Conservation (phyloP, 2,797 vertebrate genomes). For the Hypotaenidia okinawae region DNA sequence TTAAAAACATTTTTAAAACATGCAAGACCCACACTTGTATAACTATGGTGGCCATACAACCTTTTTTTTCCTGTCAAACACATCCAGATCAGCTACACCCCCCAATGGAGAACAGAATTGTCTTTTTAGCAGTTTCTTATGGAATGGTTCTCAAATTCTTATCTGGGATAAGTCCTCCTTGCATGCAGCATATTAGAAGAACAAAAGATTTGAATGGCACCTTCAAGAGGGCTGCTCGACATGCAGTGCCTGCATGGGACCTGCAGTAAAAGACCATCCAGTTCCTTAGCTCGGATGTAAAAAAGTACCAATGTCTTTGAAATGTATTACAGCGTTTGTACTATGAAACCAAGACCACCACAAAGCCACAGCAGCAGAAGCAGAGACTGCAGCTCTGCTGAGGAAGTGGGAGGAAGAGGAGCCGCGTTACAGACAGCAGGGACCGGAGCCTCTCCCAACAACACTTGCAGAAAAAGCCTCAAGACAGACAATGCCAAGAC, state of each 20-base stretch:
- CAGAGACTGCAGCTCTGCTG: not conserved
- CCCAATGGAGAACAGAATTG: not conserved
- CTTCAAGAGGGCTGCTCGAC: not conserved
- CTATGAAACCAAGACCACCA: not conserved
- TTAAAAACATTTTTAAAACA: not conserved
- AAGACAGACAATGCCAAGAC: slow-evolving; percentile 61
- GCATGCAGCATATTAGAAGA: not conserved
- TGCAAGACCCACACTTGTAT: not conserved
- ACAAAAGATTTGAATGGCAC: not conserved
- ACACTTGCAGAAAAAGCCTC: slow-evolving; percentile 58
- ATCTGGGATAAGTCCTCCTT: not conserved
- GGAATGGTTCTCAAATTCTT: not conserved
- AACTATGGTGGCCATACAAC: not conserved
- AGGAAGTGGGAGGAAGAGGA: not conserved
- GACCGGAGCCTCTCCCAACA: slow-evolving; percentile 7
- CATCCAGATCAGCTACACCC: not conserved
- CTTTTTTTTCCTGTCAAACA: not conserved
- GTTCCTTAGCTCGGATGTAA: not conserved
- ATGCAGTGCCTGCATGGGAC: not conserved
- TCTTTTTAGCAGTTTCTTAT: not conserved
- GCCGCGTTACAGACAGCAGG: not conserved
- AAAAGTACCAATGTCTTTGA: not conserved
- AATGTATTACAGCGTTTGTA: not conserved
- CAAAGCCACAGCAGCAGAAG: slow-evolving; percentile 10
- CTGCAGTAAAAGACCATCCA: not conserved